Evolutionary conservation across 2,113 vertebrate genomes (phyloP), one percentile per base, ranked within the genome.

Genomic region (Bostrychus sinensis): DNA sequence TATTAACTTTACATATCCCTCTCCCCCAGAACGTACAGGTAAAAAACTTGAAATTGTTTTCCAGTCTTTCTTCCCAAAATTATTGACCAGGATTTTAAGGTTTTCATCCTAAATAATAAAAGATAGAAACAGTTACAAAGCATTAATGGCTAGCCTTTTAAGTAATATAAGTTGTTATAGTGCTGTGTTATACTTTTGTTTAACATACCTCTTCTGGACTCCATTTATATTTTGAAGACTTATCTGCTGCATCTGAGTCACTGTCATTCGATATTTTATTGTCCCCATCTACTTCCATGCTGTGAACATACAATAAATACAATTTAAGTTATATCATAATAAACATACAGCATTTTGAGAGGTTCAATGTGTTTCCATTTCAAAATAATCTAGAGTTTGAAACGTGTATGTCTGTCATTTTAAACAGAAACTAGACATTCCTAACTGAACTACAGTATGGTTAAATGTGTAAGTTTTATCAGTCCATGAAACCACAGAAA

Each of bases 1-100:
- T 6, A 10, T 11, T 19, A 20, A 23, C 42, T 4, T 22, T 45
- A 4, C 1, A 46, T 19, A 0, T 11, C 17, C 12, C 22, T 17
- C 2, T 66, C 45, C 3, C 10, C 34, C 8, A 1, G 4, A 3
- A 12, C 96, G 95, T 86, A 98, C 97, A 30, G 94, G 93, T 66
- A 99, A 94, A 78, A 94, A 93, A 81, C 90, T 92, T 70, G 95
- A 91, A 73, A 98, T 91, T 30, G 91, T 87, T 76, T 93, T 95
- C 96, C 97, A 99, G 72, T 97, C 92, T 56, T 92, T 90, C 78
- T 93, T 92, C 37, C 95, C 95, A 5, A 94, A 93, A 62, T 92
- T 94, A 73, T 79, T 91, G 59, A 96, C 90, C 61, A 99, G 82
- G 26, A 92, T 90, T 89, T 91, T 95, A 64, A 99, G 87, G 59